These are phyloP conservation scores for human (Homo sapiens) DNA, from an alignment of 2,113 vertebrate species.

Conservation along the genomic window GRCh38 chr5:106102501-106103000, in stretches of 20 bases:
- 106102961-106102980: neutral
- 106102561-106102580: neutral
- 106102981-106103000: neutral
- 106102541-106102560: neutral
- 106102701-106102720: neutral
- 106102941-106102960: neutral
- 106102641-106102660: neutral
- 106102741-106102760: neutral
- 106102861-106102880: neutral
- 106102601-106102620: neutral
- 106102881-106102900: neutral
- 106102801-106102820: neutral
- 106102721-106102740: neutral
- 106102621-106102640: too few relatives aligned
- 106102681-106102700: neutral
- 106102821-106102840: neutral
- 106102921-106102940: neutral
- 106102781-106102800: neutral
- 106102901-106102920: neutral
- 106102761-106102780: neutral
- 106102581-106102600: neutral
- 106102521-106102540: neutral
- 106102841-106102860: neutral
- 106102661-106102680: neutral
- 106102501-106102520: neutral